Base-by-base conservation (phyloP, 1,140 invertebrate genomes). In the Calliphora vicina region DNA sequence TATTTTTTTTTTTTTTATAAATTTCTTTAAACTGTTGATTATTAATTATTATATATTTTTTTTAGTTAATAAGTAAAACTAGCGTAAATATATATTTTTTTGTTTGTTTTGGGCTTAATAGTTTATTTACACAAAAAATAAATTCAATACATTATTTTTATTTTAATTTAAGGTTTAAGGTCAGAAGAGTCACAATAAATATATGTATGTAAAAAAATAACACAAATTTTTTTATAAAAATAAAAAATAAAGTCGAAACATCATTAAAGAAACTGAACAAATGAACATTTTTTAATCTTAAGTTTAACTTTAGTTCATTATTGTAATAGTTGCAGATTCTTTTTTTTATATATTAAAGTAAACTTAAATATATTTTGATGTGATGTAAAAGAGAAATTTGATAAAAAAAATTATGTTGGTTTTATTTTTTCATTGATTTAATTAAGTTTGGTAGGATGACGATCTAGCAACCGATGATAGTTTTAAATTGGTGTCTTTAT, bases 241-340 rank as follows among this genome's bases (percentile, higher is more conserved):
- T 73, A 73, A 73, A 42, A 42, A 78, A 17, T 8, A 74, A 74
- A 29, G 25, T 35, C 27, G 15, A 29, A 74, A 78, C 35, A 78
- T 43, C 35, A 78, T 23, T n/a, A 78, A 78, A n/a, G 25, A 78
- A 43, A 78, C 20, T 57, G 0, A 35, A 78, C 35, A 43, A 78
- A 78, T 78, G 2, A 25, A 67, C 5, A 67, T 67, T 67, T 50
- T 35, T 23, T 67, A 67, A 42, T 45, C 27, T 78, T 78, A 78
- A 78, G 74, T 78, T 78, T 45, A 78, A 78, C 20, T 78, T 43
- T 78, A 74, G 26, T 35, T 74, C 27, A 74, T 74, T 74, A 74
- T 27, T 74, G 72, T 74, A 74, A 74, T 74, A 74, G 72, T 43
- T 78, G 29, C 35, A 78, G 35, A 42, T 78, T 78, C 23, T 78